phyloP scores from a whole-genome alignment of 30 jellyfish, hydroid and myxozoan species.

The Euphysa ruthae region DNA sequence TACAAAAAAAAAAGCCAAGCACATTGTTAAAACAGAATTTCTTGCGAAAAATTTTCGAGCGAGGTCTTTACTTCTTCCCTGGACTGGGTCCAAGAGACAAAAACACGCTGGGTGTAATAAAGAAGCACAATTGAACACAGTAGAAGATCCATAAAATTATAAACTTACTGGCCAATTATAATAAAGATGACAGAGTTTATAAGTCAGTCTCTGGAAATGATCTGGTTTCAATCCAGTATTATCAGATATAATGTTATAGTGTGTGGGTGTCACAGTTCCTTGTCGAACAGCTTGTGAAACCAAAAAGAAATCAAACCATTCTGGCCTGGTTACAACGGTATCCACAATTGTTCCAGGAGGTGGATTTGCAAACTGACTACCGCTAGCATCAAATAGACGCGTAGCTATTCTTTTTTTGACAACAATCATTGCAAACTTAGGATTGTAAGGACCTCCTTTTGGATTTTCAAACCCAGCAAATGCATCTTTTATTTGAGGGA shows the following conservation, averaged over 20 bases:
- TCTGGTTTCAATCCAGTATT: constrained; percentile 87
- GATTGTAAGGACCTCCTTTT: constrained; percentile 57
- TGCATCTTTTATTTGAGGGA: constrained; percentile 65
- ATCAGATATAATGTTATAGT: constrained; percentile 68
- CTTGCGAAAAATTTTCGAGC: too few relatives aligned
- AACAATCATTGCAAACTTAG: constrained; percentile 83
- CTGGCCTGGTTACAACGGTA: constrained; percentile 61
- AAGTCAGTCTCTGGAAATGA: constrained; percentile 86
- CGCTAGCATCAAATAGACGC: constrained; percentile 39
- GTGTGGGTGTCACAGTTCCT: constrained; percentile 99
- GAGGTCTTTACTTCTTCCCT: too few relatives aligned
- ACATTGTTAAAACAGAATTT: too few relatives aligned
- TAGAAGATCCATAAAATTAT: too few relatives aligned
- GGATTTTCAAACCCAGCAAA: too few relatives aligned
- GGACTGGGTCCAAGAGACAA: too few relatives aligned
- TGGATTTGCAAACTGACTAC: constrained; percentile 67
- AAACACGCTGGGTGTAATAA: too few relatives aligned
- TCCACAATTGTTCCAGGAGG: constrained; percentile 97
- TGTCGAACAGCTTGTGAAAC: constrained; percentile 93
- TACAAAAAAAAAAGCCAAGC: too few relatives aligned
- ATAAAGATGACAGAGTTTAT: constrained; percentile 89
- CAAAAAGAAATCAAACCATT: constrained; percentile 87
- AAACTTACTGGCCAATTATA: constrained; percentile 96
- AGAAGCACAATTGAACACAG: too few relatives aligned
- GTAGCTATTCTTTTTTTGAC: constrained; percentile 91